A percentile compares a stretch with the other conserved stretches of the same genome.
Conservation (phyloP, 2,888 invertebrate genomes). For the Neelides folsomi region DNA sequence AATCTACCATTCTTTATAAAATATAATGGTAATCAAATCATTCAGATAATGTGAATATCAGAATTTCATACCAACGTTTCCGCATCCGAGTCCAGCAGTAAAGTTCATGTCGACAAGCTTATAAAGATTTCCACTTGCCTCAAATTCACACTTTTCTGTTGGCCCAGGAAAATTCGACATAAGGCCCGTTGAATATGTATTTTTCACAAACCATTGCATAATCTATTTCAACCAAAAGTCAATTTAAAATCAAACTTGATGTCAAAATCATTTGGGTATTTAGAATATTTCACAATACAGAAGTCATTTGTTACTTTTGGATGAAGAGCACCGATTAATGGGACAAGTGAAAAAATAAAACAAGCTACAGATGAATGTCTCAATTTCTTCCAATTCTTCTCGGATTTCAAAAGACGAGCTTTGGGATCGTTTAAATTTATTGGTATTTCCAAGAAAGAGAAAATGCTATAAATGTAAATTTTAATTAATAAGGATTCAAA, state of each 20-base stretch:
- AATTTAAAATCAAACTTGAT: no score
- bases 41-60: no score
- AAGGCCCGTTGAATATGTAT: slow-evolving; percentile 4
- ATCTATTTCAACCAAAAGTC: no score
- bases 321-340: slow-evolving; percentile 5
- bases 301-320: slow-evolving; percentile 2
- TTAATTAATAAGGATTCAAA: not conserved
- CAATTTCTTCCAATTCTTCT: slow-evolving; percentile 10
- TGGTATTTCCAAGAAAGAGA: slow-evolving; percentile 22
- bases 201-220: not conserved
- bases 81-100: slow-evolving; percentile 17
- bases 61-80: slow-evolving; percentile 23
- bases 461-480: slow-evolving; percentile 22
- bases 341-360: slow-evolving; percentile 2
- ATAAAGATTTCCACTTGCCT: slow-evolving; percentile 12
- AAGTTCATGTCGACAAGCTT: slow-evolving; percentile 19
- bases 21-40: no score
- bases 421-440: slow-evolving; percentile 14
- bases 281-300: no score
- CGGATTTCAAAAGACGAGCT: slow-evolving; percentile 13
- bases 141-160: not conserved
- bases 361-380: slow-evolving; percentile 12
- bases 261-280: no score
- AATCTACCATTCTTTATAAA: no score
- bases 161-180: slow-evolving; percentile 11